These are phyloP conservation scores for Drosophila miranda DNA, from an alignment of 1,140 invertebrate genomes.

Conservation along the genomic window DNA sequence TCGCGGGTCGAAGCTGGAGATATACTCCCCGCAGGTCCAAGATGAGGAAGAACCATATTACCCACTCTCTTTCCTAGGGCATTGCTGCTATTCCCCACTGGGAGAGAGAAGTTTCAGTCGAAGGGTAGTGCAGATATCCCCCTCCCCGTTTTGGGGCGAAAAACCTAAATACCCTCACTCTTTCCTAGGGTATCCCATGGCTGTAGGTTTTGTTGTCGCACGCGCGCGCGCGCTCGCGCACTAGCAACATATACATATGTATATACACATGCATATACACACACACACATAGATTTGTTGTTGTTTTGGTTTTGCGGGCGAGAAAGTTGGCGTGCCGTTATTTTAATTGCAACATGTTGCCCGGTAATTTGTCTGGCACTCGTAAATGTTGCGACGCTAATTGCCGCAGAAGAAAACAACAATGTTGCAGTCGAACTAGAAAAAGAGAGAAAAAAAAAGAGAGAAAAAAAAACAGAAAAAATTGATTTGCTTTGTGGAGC, in stretches of 20 bases:
- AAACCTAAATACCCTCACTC: no score
- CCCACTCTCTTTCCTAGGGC: no score
- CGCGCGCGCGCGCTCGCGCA: slow-evolving; percentile 72
- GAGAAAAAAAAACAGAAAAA: slow-evolving; percentile 18
- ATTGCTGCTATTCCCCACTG: no score
- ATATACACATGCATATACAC: no score
- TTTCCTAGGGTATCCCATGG: neutral
- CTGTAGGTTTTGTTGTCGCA: slow-evolving; percentile 52
- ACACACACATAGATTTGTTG: slow-evolving; percentile 10
- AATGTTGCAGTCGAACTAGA: slow-evolving; percentile 22
- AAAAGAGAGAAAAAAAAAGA: no score
- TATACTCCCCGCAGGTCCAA: no score
- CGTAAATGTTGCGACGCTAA: slow-evolving; percentile 77
- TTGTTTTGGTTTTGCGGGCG: slow-evolving; percentile 59
- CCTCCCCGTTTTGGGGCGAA: no score
- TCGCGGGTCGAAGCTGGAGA: no score
- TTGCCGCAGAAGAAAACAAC: slow-evolving; percentile 48
- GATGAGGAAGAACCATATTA: no score
- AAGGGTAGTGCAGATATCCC: no score
- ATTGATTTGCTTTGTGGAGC: slow-evolving; percentile 62
- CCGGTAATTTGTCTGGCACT: slow-evolving; percentile 77
- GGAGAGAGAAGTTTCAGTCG: no score
- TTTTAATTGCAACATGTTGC: slow-evolving; percentile 80
- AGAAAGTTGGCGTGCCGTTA: slow-evolving; percentile 79
- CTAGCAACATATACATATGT: slow-evolving; percentile 40